Evolutionary conservation across 2,797 vertebrate species (phyloP), one percentile per base, ranked within the genome.

Genomic region (Acanthiza pusilla): DNA sequence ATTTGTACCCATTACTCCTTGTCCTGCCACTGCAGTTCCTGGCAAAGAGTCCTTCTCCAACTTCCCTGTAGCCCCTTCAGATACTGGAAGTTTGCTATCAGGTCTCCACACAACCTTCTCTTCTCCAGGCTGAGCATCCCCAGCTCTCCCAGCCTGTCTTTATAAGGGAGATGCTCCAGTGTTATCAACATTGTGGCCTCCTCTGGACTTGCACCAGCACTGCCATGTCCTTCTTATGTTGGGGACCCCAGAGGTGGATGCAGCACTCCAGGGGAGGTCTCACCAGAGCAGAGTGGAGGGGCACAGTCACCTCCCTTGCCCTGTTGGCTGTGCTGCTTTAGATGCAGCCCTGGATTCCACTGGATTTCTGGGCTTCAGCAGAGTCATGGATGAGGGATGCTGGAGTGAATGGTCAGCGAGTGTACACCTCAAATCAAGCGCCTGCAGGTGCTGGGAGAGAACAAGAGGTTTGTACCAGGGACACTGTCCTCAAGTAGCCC

Each of bases 341-440:
- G 45, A 8, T 72, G 7, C 51, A 71, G 57, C 43, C 55, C 50
- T 30, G 27, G 14, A 27, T 45, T 26, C 12, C 16, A 4, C 0
- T 57, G 21, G 7, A 38, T 14, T 20, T 40, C 29, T 58, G 45
- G 25, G 10, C 51, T 47, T 22, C 18, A 30, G 7, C 23, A 36
- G 4, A 40, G 30, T 38, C 5, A 8, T 0, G 0, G n/a, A 6
- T 18, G 1, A 53, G 23, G 16, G 53, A 4, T 57, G 57, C 16
- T 29, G 81, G 25, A 43, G 47, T 3, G 17, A 32, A 2, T 0
- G 12, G 25, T 9, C n/a, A 62, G 38, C 12, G 7, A 1, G 16
- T 38, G 11, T 13, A 34, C 5, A 0, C 8, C 8, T 11, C 26
- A n/a, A 3, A 65, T 18, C 0, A 1, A 42, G 27, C 23, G 15